Base-by-base conservation (phyloP, 2,113 vertebrate species). In the Erythrocercus mccallii region DNA sequence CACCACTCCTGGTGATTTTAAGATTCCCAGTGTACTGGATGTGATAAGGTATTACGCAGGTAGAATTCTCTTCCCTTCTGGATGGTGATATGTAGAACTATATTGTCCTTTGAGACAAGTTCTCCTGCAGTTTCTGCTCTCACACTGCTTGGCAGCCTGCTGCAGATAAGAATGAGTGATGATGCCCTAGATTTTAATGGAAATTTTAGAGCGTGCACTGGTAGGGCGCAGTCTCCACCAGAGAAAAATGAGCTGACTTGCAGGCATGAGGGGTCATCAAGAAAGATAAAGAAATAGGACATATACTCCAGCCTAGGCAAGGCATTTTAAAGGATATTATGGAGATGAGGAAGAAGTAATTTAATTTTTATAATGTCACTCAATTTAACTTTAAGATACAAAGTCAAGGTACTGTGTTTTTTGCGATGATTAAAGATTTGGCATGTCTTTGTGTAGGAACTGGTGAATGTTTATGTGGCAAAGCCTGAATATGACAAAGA, bases 121-220 rank as follows among this genome's bases (percentile, higher is more conserved):
- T 96, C 73, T 23, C 92, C 92, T 92, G 97, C 97, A 89, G 95
- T 97, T 90, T 90, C 96, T 96, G 87, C 97, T 94, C 96, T 94
- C 61, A 18, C 93, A 72, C 94, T 97, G 96, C 92, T 98, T 61
- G 62, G 97, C 95, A 98, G 97, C 82, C 89, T 96, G 92, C 98
- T 97, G 95, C 92, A 98, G 98, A 98, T 98, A 98, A 98, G 97
- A 97, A 97, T 98, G 98, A 98, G 81, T 98, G 98, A 98, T 98
- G 98, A 97, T 98, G 97, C 96, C 97, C 97, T 96, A 98, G 97
- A 98, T 98, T 98, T 97, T 98, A 98, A 98, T 98, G 97, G 97
- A 97, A 98, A 97, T 98, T 98, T 98, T 83, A 92, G 84, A 97
- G 88, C 15, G 4, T 94, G 96, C 92, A 95, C 97, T 94, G 23